Conservation (phyloP, 1,140 invertebrate genomes). For the Mycetomoellerius zeteki region DNA sequence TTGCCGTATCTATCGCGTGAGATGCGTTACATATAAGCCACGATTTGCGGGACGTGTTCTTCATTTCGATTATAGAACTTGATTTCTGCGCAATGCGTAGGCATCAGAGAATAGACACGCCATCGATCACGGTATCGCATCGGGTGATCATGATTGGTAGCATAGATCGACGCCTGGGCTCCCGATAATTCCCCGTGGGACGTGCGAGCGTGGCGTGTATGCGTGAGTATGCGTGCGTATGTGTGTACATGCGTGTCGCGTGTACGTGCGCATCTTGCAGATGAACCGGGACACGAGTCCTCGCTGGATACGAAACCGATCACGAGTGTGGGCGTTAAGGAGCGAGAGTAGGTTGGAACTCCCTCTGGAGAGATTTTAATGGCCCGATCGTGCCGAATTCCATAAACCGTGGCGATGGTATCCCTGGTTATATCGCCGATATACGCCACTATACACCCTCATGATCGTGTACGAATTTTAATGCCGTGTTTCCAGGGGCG, state of each 20-base stretch:
- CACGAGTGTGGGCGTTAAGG: slow-evolving; percentile 27
- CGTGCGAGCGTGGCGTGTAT: background rate
- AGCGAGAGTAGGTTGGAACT: background rate
- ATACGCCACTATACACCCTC: slow-evolving; percentile 75
- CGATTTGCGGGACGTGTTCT: slow-evolving; percentile 30
- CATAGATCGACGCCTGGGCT: slow-evolving; percentile 50
- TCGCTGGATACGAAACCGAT: slow-evolving; percentile 16
- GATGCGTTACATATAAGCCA: slow-evolving; percentile 24
- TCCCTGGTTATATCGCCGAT: slow-evolving; percentile 70
- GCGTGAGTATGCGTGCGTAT: background rate
- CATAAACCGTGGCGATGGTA: slow-evolving; percentile 56
- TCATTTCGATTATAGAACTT: slow-evolving; percentile 40
- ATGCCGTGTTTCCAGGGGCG: slow-evolving; percentile 66
- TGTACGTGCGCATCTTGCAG: background rate
- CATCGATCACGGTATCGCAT: slow-evolving; percentile 66
- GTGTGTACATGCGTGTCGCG: background rate
- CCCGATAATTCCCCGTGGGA: slow-evolving; percentile 62
- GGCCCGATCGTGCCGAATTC: slow-evolving; percentile 75
- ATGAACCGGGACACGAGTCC: slow-evolving; percentile 12
- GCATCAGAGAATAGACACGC: slow-evolving; percentile 53
- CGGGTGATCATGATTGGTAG: slow-evolving; percentile 67
- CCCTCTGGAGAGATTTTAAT: slow-evolving; percentile 74
- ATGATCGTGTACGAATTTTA: slow-evolving; percentile 81
- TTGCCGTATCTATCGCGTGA: background rate
- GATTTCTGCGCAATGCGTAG: slow-evolving; percentile 39